Conservation (phyloP, 2,888 invertebrate genomes). For the Notodonta dromedarius region DNA sequence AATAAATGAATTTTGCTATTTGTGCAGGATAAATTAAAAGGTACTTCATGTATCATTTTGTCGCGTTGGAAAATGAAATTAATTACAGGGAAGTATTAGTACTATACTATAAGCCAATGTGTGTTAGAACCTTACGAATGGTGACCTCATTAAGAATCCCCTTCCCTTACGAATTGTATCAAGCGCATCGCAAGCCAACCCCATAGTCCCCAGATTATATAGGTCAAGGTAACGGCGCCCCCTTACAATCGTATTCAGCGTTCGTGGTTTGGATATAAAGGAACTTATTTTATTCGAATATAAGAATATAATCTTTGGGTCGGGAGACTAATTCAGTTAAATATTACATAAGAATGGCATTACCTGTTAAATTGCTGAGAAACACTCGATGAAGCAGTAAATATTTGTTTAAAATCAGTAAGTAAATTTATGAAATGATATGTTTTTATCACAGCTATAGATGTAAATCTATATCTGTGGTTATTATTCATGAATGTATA, state of each 20-base stretch:
- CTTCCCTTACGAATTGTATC: conserved; percentile 27
- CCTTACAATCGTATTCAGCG: conserved; percentile 37
- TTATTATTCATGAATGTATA: too few relatives aligned
- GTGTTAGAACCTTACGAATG: conserved; percentile 8
- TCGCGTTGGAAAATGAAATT: too few relatives aligned
- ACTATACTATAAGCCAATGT: neutral
- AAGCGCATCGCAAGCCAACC: conserved; percentile 34
- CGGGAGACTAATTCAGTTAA: neutral
- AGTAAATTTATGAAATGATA: too few relatives aligned
- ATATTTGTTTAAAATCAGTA: too few relatives aligned
- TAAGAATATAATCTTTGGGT: conserved; percentile 28
- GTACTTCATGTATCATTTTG: too few relatives aligned
- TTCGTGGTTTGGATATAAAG: conserved; percentile 30
- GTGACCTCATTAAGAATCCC: conserved; percentile 12
- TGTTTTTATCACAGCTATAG: too few relatives aligned
- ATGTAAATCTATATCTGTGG: too few relatives aligned
- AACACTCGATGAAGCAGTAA: too few relatives aligned
- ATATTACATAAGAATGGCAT: neutral
- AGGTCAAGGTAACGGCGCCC: conserved; percentile 39
- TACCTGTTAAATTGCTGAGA: too few relatives aligned
- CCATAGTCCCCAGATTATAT: conserved; percentile 32
- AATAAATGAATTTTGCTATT: too few relatives aligned
- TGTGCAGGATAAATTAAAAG: too few relatives aligned
- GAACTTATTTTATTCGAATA: conserved; percentile 23
- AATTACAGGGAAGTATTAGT: too few relatives aligned